Conservation (phyloP, 2,888 invertebrate species). For the Hirudinaria manillensis region DNA sequence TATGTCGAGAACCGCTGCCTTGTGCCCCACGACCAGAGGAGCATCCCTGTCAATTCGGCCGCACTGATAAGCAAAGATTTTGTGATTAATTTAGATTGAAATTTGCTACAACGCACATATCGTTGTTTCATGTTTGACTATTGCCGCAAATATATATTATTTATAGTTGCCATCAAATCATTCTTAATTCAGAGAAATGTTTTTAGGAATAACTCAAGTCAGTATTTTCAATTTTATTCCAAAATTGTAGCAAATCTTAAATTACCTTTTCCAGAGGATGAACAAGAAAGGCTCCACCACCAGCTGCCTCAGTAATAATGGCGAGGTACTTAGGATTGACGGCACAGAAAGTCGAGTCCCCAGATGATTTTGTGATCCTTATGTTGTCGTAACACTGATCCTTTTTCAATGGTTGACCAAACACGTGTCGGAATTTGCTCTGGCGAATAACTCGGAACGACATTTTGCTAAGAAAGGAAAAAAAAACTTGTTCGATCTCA, state of each 20-base stretch:
- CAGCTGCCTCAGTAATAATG: slow-evolving; percentile 79
- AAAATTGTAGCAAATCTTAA: too few relatives aligned
- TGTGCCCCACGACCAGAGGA: slow-evolving; percentile 83
- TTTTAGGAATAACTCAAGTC: too few relatives aligned
- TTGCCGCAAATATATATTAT: too few relatives aligned
- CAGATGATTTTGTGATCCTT: slow-evolving; percentile 84
- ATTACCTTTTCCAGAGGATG: slow-evolving; percentile 76
- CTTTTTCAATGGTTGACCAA: slow-evolving; percentile 79
- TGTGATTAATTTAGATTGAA: neutral
- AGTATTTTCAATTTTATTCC: too few relatives aligned
- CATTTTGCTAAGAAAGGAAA: slow-evolving; percentile 33
- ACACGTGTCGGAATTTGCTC: slow-evolving; percentile 93
- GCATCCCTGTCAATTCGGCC: slow-evolving; percentile 75
- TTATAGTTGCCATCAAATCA: too few relatives aligned
- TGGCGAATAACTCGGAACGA: slow-evolving; percentile 68
- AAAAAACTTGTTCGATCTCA: neutral
- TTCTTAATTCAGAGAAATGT: too few relatives aligned
- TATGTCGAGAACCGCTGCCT: slow-evolving; percentile 81
- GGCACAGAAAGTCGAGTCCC: slow-evolving; percentile 88
- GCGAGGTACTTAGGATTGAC: slow-evolving; percentile 93
- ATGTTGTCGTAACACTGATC: slow-evolving; percentile 89
- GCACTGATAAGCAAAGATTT: slow-evolving; percentile 43
- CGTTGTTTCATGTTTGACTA: too few relatives aligned
- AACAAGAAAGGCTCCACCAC: slow-evolving; percentile 88
- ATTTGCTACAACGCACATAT: neutral